phyloP scores from a whole-genome alignment of 2,113 vertebrate species.

The Mus pahari region DNA sequence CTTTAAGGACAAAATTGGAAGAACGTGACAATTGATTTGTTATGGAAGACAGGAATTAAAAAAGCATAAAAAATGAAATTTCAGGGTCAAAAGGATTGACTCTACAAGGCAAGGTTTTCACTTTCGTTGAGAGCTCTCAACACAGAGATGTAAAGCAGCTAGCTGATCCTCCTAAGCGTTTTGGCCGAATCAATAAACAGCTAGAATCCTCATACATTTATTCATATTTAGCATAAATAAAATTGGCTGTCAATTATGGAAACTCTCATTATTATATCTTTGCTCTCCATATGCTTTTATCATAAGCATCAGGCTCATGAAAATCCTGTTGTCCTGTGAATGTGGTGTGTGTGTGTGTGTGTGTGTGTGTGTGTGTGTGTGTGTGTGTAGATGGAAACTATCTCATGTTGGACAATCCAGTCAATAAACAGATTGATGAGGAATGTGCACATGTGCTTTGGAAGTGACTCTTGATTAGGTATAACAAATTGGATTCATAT shows the following conservation, averaged over 20 bases:
- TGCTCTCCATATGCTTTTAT: conserved; percentile 36
- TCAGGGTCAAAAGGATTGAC: neutral
- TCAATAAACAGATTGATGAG: neutral
- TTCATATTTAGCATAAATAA: conserved; percentile 33
- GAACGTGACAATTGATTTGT: conserved; percentile 23
- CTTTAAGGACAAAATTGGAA: conserved; percentile 35
- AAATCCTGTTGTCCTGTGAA: neutral
- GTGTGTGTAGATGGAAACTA: neutral
- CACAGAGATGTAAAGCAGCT: neutral
- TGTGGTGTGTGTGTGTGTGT: no score
- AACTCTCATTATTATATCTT: conserved; percentile 48
- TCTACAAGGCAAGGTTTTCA: neutral
- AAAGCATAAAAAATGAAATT: neutral
- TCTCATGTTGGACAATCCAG: neutral
- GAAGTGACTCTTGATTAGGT: neutral
- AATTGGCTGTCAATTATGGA: conserved; percentile 35
- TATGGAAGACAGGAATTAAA: conserved; percentile 7
- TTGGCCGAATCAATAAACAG: conserved; percentile 41
- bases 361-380: neutral
- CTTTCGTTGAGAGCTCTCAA: conserved; percentile 1
- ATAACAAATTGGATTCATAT: conserved; percentile 5
- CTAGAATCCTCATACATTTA: conserved; percentile 20
- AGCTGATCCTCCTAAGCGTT: neutral
- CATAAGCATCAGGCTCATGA: conserved; percentile 43
- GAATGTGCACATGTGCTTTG: neutral